phyloP scores from a whole-genome alignment of 2,113 vertebrate genomes.

The Lichenostomus cassidix region DNA sequence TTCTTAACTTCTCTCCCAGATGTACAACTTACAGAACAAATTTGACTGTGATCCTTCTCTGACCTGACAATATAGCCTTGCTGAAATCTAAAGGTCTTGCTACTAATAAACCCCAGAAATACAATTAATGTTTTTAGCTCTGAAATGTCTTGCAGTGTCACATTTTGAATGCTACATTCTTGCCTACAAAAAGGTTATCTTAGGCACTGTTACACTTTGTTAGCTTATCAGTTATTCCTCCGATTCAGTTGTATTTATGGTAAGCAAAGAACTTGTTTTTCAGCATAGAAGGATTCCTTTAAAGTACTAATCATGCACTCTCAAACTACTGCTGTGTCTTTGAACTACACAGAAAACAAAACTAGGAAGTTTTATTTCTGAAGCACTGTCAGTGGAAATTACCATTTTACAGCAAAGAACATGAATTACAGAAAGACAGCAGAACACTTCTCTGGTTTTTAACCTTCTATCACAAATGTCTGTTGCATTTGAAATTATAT shows the following conservation, averaged over 20 bases:
- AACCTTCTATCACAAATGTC: neutral
- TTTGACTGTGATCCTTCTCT: neutral
- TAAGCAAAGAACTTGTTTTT: neutral
- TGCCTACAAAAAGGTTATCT: neutral
- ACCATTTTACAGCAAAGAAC: neutral
- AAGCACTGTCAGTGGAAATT: neutral
- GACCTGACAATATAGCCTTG: neutral
- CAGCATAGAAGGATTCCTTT: neutral
- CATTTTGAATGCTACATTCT: neutral
- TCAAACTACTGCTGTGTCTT: neutral
- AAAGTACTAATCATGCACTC: neutral
- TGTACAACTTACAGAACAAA: neutral
- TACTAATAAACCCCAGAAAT: neutral
- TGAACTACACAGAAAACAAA: neutral
- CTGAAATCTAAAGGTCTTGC: neutral
- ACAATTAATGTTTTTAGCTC: neutral
- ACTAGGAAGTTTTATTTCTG: neutral
- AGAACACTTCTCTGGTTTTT: neutral
- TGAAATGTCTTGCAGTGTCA: neutral
- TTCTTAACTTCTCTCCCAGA: neutral
- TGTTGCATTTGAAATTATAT: neutral
- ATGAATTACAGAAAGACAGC: neutral
- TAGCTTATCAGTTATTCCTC: neutral
- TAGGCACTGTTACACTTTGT: neutral
- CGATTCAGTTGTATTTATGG: neutral